These are phyloP conservation scores for Amphiprion percula DNA, from an alignment of 2,113 vertebrate genomes.

Conservation along the genomic window DNA sequence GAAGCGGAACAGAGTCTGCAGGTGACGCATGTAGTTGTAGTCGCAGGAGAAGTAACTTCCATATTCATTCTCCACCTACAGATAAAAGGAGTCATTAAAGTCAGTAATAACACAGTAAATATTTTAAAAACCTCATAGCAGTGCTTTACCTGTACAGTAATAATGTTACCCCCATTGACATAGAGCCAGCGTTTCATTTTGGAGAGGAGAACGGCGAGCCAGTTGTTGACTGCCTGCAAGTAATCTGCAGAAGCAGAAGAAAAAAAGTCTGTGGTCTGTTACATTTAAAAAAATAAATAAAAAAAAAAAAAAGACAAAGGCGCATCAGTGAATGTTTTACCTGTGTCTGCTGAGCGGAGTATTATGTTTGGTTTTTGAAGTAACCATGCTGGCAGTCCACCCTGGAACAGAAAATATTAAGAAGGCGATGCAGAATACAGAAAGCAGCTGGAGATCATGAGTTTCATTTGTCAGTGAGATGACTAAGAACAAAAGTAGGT, in stretches of 20 bases:
- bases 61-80: constrained; percentile 96
- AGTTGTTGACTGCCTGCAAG: constrained; percentile 90
- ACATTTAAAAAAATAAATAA: background rate
- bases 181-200: constrained; percentile 92
- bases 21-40: constrained; percentile 88
- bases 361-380: constrained; percentile 89
- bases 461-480: no score
- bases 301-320: background rate
- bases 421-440: background rate
- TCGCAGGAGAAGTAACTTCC: constrained; percentile 95
- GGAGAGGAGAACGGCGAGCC: constrained; percentile 91
- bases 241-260: constrained; percentile 84
- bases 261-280: background rate
- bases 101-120: background rate
- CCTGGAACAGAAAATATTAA: constrained; percentile 77
- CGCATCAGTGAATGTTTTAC: constrained; percentile 71
- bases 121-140: background rate
- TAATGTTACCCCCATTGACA: constrained; percentile 93
- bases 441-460: background rate
- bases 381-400: constrained; percentile 96
- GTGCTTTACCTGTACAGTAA: constrained; percentile 90
- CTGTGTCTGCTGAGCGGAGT: constrained; percentile 90
- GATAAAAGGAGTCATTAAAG: background rate
- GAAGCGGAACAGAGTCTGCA: constrained; percentile 86
- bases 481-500: no score